Percentiles rank a stretch among this genome's conserved stretches.
phyloP scores from a whole-genome alignment of 2,888 invertebrate species.

The Trypoxylon attenuatum region DNA sequence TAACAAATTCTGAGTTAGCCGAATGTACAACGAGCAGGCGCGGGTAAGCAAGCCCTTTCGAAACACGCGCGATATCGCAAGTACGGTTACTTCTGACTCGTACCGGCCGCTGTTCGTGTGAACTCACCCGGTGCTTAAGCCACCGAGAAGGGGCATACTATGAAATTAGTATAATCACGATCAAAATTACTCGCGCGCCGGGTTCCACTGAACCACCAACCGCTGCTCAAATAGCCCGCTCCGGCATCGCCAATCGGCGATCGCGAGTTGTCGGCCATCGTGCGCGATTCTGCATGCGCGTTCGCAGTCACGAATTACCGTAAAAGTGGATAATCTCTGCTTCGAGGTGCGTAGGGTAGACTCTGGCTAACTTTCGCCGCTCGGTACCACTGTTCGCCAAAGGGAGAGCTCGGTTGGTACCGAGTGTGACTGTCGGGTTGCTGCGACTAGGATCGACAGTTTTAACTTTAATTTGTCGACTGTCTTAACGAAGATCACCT shows the following conservation, averaged over 20 bases:
- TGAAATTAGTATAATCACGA: slow-evolving; percentile 70
- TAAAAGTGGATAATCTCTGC: slow-evolving; percentile 61
- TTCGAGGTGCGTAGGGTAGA: slow-evolving; percentile 33
- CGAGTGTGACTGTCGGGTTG: no score
- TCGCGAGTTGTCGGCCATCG: slow-evolving; percentile 59
- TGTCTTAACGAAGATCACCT: no score
- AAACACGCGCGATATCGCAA: slow-evolving; percentile 40
- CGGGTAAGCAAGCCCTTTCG: no score
- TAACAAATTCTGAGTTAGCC: neutral
- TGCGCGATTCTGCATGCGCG: slow-evolving; percentile 59
- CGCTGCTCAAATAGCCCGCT: slow-evolving; percentile 66
- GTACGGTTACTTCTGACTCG: slow-evolving; percentile 45
- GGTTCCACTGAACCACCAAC: slow-evolving; percentile 64
- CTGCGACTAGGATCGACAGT: no score
- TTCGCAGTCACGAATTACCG: slow-evolving; percentile 57
- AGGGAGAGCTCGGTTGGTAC: no score
- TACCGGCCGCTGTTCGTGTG: slow-evolving; percentile 53
- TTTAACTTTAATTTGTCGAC: no score
- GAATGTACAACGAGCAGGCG: neutral
- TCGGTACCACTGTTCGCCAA: no score
- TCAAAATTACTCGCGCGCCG: slow-evolving; percentile 67
- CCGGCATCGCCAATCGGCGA: slow-evolving; percentile 60
- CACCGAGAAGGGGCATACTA: slow-evolving; percentile 63
- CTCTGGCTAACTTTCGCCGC: neutral
- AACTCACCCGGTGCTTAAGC: slow-evolving; percentile 60